Conservation (phyloP, 1,140 invertebrate species). For the Vanessa tameamea region DNA sequence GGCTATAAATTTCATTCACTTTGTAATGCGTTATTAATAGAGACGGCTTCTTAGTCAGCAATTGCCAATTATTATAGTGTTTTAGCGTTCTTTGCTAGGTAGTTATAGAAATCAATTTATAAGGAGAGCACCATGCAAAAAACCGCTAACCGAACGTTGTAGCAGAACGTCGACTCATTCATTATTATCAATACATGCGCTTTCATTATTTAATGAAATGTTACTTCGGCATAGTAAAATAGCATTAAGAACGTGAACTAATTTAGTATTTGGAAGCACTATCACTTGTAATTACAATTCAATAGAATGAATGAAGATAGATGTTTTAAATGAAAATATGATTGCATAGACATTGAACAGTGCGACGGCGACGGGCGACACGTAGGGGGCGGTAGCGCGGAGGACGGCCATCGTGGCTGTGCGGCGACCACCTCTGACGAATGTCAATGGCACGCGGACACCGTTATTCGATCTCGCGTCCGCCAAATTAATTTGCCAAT, state of each 20-base stretch:
- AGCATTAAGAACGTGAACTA: slow-evolving; percentile 48
- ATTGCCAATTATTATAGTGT: slow-evolving; percentile 61
- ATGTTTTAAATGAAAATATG: slow-evolving; percentile 25
- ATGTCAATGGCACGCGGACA: slow-evolving; percentile 77
- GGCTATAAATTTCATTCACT: slow-evolving; percentile 37
- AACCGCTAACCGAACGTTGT: slow-evolving; percentile 71
- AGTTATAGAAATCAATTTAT: slow-evolving; percentile 73
- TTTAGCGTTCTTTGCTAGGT: slow-evolving; percentile 54
- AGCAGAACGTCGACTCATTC: slow-evolving; percentile 64
- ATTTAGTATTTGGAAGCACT: slow-evolving; percentile 41
- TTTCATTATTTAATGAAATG: slow-evolving; percentile 69
- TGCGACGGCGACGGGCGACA: slow-evolving; percentile 33
- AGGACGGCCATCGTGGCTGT: slow-evolving; percentile 31
- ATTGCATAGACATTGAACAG: slow-evolving; percentile 27
- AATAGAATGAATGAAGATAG: slow-evolving; percentile 35
- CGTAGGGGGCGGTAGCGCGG: slow-evolving; percentile 37
- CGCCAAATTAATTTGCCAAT: slow-evolving; percentile 78
- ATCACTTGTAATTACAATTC: slow-evolving; percentile 37
- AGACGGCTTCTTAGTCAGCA: slow-evolving; percentile 40
- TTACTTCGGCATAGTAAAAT: slow-evolving; percentile 52
- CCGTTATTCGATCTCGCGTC: slow-evolving; percentile 76
- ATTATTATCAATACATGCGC: slow-evolving; percentile 61
- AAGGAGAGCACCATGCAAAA: slow-evolving; percentile 67
- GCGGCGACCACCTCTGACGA: slow-evolving; percentile 66
- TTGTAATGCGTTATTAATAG: slow-evolving; percentile 40